Base-by-base conservation (phyloP, 2,113 vertebrate genomes). In the Leptobrachium leishanense region DNA sequence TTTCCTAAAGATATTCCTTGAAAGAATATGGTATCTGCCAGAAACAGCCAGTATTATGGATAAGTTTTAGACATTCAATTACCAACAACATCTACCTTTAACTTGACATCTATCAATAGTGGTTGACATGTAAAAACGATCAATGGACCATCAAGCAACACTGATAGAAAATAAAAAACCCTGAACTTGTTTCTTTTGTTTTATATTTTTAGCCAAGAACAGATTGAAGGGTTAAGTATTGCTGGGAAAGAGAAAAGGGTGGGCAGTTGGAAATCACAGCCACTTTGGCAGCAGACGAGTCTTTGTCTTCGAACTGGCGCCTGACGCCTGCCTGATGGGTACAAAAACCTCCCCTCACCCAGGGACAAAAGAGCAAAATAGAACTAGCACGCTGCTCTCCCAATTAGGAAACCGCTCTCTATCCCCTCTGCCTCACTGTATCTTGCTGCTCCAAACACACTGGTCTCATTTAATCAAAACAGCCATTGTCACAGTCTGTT, bases 321-420 rank as follows among this genome's bases (percentile, higher is more conserved):
- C 94, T 92, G 90, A 88, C 92, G 91, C 93, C 93, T 94, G 88
- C 90, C 87, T 88, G 87, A 91, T 82, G 89, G 89, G 88, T 89
- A 87, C 46, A 79, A 81, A 88, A 87, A 91, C 91, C 90, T 90
- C 87, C 86, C 83, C 88, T 66, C 84, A 87, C 85, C 86, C 82
- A 82, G 82, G 87, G 83, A 86, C 87, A 86, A 82, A 86, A 81
- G 79, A 74, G 57, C 68, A 15, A 81, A 44, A 77, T 31, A 77
- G 75, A 87, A 83, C 80, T 83, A 68, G 79, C 80, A 82, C 81
- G 81, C 76, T 63, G 77, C 81, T 12, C 87, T 91, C 90, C 92
- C 92, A 91, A 89, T 92, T 92, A 93, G 89, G 88, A 87, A 77
- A 68, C 63, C 81, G 62, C 79, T 72, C 69, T 31, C 64, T 53